phyloP scores from a whole-genome alignment of 2,113 vertebrate species.

The Notarius quadriscutis region DNA sequence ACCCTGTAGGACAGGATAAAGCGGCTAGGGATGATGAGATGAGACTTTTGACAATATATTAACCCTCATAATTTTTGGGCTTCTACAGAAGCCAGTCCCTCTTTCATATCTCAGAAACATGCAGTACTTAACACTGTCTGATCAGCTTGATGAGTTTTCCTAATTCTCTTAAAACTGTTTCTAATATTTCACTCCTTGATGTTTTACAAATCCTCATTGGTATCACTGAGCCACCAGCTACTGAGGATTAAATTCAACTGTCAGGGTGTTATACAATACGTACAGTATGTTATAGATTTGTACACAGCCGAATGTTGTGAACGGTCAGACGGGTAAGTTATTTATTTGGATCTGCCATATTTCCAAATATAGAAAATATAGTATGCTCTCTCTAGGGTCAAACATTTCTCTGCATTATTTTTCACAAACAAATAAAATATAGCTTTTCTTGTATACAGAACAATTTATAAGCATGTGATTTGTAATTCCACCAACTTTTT shows the following conservation, averaged over 20 bases:
- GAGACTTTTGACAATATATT: background rate
- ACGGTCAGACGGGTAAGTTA: too few relatives aligned
- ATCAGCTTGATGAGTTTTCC: background rate
- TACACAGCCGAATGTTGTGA: background rate
- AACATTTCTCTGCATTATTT: background rate
- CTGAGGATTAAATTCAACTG: background rate
- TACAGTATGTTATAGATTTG: background rate
- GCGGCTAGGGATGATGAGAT: too few relatives aligned
- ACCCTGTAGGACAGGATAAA: too few relatives aligned
- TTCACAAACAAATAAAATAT: background rate
- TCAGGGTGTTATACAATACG: background rate
- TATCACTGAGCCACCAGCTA: background rate
- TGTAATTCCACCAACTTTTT: too few relatives aligned
- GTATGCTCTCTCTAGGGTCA: background rate
- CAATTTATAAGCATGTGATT: background rate
- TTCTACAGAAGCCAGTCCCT: too few relatives aligned
- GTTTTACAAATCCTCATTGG: background rate
- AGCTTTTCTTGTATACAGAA: background rate
- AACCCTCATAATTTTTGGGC: background rate
- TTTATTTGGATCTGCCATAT: too few relatives aligned
- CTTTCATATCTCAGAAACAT: too few relatives aligned
- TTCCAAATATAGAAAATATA: too few relatives aligned
- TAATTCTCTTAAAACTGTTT: background rate
- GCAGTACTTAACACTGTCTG: background rate
- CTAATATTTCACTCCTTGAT: background rate